Conservation (phyloP, 2,113 vertebrate genomes). For the Oryzias celebensis region DNA sequence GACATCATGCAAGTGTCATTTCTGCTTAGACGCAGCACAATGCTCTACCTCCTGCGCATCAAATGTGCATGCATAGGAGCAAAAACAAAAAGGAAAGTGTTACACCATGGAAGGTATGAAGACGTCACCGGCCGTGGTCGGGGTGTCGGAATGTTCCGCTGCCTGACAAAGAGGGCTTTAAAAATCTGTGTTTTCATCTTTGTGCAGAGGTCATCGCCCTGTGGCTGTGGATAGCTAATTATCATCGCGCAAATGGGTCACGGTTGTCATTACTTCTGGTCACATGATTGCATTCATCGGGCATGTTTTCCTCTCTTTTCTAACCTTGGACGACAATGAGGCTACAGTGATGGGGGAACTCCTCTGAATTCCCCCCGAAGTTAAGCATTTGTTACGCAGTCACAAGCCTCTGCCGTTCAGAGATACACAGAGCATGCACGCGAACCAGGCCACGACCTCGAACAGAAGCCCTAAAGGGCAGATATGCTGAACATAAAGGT, state of each 20-base stretch:
- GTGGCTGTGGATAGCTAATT: slow-evolving; percentile 62
- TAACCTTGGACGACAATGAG: slow-evolving; percentile 34
- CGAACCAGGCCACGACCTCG: slow-evolving; percentile 5
- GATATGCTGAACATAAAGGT: background rate
- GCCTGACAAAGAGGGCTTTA: slow-evolving; percentile 42
- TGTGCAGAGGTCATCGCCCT: slow-evolving; percentile 60
- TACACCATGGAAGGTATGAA: background rate
- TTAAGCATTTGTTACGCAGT: slow-evolving; percentile 45
- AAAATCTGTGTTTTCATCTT: slow-evolving; percentile 48
- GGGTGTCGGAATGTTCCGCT: slow-evolving; percentile 8
- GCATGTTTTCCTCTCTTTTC: slow-evolving; percentile 45
- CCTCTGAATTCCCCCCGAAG: slow-evolving; percentile 38
- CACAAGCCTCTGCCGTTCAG: slow-evolving; percentile 37
- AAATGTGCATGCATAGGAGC: background rate
- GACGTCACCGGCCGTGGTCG: background rate
- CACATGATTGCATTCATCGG: slow-evolving; percentile 61
- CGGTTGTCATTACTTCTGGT: slow-evolving; percentile 68
- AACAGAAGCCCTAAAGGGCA: slow-evolving; percentile 8
- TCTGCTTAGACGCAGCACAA: slow-evolving; percentile 2
- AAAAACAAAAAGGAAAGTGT: background rate
- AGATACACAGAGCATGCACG: slow-evolving; percentile 9
- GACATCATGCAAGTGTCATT: slow-evolving; percentile 4
- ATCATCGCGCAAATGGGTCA: slow-evolving; percentile 65
- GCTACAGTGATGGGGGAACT: slow-evolving; percentile 49
- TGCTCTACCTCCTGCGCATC: slow-evolving; percentile 2